A percentile compares a stretch with the other conserved stretches of the same genome.
These are phyloP conservation scores for Endotricha flammealis DNA, from an alignment of 2,888 invertebrate genomes.

Conservation along the genomic window DNA sequence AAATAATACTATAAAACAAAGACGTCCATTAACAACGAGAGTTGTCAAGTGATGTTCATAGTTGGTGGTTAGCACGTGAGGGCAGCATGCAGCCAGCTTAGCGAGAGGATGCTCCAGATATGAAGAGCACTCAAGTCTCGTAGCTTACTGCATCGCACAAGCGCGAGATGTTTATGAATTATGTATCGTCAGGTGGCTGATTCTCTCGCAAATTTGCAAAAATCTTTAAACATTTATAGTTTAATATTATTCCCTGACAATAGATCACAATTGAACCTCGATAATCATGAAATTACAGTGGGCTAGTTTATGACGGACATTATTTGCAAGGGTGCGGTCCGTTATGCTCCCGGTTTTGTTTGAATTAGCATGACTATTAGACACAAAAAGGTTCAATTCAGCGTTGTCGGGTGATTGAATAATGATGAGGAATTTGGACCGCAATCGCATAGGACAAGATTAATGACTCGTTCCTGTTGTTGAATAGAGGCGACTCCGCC, in stretches of 20 bases:
- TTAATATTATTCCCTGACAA: too few species aligned
- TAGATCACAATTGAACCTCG: too few species aligned
- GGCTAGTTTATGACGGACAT: too few species aligned
- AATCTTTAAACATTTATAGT: slow-evolving; percentile 24
- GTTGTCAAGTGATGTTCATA: background rate
- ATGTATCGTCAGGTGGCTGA: slow-evolving; percentile 32
- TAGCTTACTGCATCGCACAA: slow-evolving; percentile 30
- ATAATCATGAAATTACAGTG: too few species aligned
- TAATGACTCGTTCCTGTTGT: slow-evolving; percentile 45
- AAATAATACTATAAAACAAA: too few species aligned
- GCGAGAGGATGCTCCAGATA: slow-evolving; percentile 32
- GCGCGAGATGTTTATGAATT: slow-evolving; percentile 41
- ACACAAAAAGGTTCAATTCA: slow-evolving; percentile 22
- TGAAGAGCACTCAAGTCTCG: slow-evolving; percentile 34
- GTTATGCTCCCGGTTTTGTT: slow-evolving; percentile 13
- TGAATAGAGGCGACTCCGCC: slow-evolving; percentile 43
- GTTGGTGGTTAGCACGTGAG: slow-evolving; percentile 19
- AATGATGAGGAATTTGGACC: slow-evolving; percentile 48
- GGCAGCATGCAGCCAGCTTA: slow-evolving; percentile 22
- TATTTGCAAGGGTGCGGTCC: background rate
- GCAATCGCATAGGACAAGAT: slow-evolving; percentile 56
- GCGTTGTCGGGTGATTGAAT: slow-evolving; percentile 43
- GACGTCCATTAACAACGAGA: too few species aligned
- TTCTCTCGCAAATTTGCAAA: slow-evolving; percentile 33
- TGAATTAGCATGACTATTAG: slow-evolving; percentile 17